A percentile compares a stretch with the other conserved stretches of the same genome.
phyloP scores from a whole-genome alignment of 2,797 vertebrate genomes.

The Jordanella pulchra region DNA sequence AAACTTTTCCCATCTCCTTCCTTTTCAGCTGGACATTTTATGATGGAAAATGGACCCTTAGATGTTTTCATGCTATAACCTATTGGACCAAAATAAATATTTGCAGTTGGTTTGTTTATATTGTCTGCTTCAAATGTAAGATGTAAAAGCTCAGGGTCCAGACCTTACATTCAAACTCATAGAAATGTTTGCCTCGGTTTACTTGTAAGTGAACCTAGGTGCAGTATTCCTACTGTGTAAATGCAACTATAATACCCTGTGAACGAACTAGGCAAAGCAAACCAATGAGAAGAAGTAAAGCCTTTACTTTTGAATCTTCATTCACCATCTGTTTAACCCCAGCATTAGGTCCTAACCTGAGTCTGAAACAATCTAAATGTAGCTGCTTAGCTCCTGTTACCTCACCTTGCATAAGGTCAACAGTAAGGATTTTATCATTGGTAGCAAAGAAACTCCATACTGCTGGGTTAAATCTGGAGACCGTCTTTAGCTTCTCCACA shows the following conservation, averaged over 20 bases:
- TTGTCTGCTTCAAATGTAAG: not conserved
- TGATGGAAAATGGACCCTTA: not conserved
- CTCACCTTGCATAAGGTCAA: too few species aligned
- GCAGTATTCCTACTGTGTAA: not conserved
- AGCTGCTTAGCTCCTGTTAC: too few species aligned
- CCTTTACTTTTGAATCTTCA: too few species aligned
- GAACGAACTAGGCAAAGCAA: not conserved
- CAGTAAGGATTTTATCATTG: too few species aligned
- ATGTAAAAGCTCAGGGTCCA: not conserved
- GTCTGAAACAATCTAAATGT: too few species aligned
- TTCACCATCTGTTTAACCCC: too few species aligned
- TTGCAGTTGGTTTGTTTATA: not conserved
- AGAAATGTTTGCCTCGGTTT: not conserved
- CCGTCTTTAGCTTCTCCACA: too few species aligned
- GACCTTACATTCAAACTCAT: not conserved
- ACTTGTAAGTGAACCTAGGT: not conserved
- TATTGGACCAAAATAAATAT: not conserved
- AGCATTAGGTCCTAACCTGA: too few species aligned
- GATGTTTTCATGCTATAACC: not conserved
- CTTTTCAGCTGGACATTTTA: not conserved
- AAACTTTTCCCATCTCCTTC: not conserved
- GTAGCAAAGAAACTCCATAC: too few species aligned
- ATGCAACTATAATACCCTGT: not conserved
- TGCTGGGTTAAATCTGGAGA: too few species aligned
- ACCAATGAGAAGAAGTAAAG: too few species aligned